Evolutionary conservation across 1,140 invertebrate genomes (phyloP).

Genomic region (Periplaneta americana): DNA sequence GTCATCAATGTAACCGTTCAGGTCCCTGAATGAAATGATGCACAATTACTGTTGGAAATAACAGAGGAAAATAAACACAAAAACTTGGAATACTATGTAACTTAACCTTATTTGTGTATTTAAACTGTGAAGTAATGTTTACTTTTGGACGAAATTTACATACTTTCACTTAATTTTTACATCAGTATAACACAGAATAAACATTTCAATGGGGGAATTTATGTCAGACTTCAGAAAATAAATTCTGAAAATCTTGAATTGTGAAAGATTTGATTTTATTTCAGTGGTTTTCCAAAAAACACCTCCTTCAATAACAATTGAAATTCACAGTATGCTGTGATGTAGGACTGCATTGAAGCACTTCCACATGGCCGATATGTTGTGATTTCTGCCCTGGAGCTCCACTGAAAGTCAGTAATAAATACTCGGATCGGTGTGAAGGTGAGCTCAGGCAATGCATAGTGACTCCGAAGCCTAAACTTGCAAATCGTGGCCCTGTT

Average conservation of each 20-base stretch:
- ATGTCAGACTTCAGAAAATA: neutral
- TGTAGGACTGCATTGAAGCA: neutral
- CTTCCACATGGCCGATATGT: neutral
- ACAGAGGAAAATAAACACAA: no score
- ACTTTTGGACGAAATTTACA: no score
- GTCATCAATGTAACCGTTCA: no score
- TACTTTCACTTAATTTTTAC: no score
- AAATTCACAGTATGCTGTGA: neutral
- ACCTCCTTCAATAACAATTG: neutral
- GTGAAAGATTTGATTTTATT: neutral
- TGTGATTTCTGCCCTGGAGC: neutral
- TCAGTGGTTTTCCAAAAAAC: neutral
- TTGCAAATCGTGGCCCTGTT: neutral
- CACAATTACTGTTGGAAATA: no score
- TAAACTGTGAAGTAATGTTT: no score
- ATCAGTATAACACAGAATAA: no score
- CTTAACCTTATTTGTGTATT: no score
- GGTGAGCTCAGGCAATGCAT: neutral
- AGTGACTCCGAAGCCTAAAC: neutral
- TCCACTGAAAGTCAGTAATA: neutral
- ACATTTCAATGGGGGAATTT: no score
- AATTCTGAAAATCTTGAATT: neutral
- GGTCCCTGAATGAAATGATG: no score
- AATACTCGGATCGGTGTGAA: neutral
- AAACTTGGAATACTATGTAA: no score